Conservation (phyloP, 2,113 vertebrate genomes). For the Argyrosomus japonicus region DNA sequence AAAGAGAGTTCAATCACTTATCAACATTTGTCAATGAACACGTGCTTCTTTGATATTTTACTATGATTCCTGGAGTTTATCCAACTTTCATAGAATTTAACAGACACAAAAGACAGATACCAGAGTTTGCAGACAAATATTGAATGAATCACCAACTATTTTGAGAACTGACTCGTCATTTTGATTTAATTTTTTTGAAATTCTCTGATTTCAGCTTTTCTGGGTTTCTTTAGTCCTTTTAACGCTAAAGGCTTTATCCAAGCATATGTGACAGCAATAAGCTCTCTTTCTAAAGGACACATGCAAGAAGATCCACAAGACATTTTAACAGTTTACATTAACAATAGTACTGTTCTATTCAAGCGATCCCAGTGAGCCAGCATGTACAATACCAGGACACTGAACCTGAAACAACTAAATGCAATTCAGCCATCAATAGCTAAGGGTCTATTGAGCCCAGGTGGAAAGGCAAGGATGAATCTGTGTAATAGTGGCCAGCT, state of each 20-base stretch:
- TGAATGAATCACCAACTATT: too few species aligned
- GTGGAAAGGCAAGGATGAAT: neutral
- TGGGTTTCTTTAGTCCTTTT: too few species aligned
- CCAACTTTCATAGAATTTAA: neutral
- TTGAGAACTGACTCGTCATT: too few species aligned
- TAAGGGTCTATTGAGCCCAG: neutral
- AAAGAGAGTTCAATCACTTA: conserved; percentile 46
- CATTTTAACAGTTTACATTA: neutral
- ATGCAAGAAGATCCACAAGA: neutral
- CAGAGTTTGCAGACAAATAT: neutral
- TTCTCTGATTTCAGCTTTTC: too few species aligned
- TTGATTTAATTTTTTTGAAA: too few species aligned
- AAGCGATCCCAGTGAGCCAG: neutral
- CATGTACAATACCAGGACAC: neutral
- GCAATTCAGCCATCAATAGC: neutral
- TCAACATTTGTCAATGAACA: conserved; percentile 21
- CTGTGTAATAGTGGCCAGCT: conserved; percentile 12
- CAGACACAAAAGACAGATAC: neutral
- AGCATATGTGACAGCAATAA: too few species aligned
- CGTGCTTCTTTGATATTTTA: neutral
- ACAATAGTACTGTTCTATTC: neutral
- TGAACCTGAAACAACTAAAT: conserved; percentile 1
- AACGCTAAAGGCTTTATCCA: too few species aligned
- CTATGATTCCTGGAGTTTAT: neutral
- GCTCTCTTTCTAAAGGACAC: too few species aligned